Evolutionary conservation across 2,113 vertebrate genomes (phyloP).

Genomic region (Scomber japonicus): DNA sequence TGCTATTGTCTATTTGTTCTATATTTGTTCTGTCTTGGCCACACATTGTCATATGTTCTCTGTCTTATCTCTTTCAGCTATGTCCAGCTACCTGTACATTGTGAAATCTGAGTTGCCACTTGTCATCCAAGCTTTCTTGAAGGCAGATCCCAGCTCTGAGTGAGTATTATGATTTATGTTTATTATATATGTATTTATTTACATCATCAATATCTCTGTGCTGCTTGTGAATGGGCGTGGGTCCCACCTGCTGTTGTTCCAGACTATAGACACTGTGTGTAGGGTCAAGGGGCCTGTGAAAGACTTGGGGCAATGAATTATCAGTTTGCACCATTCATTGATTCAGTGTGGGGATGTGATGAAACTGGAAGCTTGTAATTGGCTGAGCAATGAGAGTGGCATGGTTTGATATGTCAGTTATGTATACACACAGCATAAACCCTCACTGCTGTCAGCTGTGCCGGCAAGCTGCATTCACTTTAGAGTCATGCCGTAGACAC

Average conservation of each 20-base stretch:
- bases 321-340: conserved; percentile 46
- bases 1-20: conserved; percentile 12
- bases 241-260: conserved; percentile 16
- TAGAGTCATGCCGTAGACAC: conserved; percentile 23
- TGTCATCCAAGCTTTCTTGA: conserved; percentile 96
- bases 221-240: conserved; percentile 1
- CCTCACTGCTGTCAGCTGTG: conserved; percentile 21
- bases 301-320: conserved; percentile 26
- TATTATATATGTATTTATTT: too few relatives aligned
- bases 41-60: conserved; percentile 14
- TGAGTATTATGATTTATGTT: conserved; percentile 82
- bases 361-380: conserved; percentile 54
- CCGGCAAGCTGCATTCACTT: conserved; percentile 22
- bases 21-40: too few relatives aligned
- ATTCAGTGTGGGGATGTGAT: conserved; percentile 62
- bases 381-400: conserved; percentile 29
- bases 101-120: conserved; percentile 97
- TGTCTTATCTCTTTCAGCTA: conserved; percentile 85
- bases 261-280: conserved; percentile 24
- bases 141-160: conserved; percentile 87
- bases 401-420: conserved; percentile 30
- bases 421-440: conserved; percentile 42
- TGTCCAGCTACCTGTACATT: conserved; percentile 99
- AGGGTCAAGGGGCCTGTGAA: conserved; percentile 31
- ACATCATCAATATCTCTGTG: neutral